Conservation (phyloP, 92 coral and sea anemone genomes). For the Umimayanthus chanpuru region DNA sequence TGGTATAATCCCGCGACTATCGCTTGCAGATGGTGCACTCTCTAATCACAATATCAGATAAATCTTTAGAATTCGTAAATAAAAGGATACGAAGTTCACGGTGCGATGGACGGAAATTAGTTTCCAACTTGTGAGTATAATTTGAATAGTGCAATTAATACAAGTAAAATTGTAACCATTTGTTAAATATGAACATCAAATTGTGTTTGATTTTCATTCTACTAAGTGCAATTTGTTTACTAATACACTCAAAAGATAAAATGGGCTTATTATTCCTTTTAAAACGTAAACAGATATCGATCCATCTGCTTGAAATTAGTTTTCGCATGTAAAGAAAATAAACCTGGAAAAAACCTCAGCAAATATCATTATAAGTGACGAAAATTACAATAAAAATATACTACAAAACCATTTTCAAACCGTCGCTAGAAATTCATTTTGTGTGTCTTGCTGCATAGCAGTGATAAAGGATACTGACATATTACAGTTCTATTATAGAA, state of each 20-base stretch:
- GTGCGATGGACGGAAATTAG: constrained; percentile 79
- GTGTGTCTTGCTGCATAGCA: not conserved
- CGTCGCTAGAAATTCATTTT: constrained; percentile 18
- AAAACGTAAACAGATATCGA: constrained; percentile 54
- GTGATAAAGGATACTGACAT: not conserved
- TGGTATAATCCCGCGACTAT: constrained; percentile 56
- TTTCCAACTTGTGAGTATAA: constrained; percentile 57
- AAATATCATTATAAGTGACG: constrained; percentile 41
- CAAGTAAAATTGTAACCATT: constrained; percentile 67
- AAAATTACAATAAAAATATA: constrained; percentile 16
- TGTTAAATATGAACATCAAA: constrained; percentile 77
- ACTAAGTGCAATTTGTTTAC: constrained; percentile 82
- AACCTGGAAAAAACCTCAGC: constrained; percentile 35
- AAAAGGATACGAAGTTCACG: constrained; percentile 65
- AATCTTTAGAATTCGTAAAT: constrained; percentile 57
- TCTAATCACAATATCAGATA: constrained; percentile 66
- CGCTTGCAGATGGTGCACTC: constrained; percentile 67
- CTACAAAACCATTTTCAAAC: constrained; percentile 27
- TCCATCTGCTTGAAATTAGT: constrained; percentile 63
- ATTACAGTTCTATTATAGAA: not conserved
- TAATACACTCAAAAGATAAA: constrained; percentile 71
- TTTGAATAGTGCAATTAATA: constrained; percentile 74
- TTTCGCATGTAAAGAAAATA: constrained; percentile 51
- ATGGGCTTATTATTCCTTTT: constrained; percentile 66
- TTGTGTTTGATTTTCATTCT: constrained; percentile 75